Base-by-base conservation (phyloP, 2,113 vertebrate species). In the Sylvilagus bachmani region DNA sequence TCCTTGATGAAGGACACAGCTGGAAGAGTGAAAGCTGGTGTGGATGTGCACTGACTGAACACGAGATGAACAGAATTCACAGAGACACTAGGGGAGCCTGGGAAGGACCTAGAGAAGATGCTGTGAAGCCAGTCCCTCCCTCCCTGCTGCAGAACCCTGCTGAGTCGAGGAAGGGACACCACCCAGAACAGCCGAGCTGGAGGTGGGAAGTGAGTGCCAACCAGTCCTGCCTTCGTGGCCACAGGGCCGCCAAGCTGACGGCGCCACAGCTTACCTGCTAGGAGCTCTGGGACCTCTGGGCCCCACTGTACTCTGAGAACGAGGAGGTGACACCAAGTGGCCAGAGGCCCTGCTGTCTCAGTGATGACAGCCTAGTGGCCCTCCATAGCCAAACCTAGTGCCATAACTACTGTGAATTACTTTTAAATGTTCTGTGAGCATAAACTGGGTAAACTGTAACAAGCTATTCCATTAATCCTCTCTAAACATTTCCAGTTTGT, bases 381-480 rank as follows among this genome's bases (percentile, higher is more conserved):
- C 77, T 49, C 25, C 75, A 36, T 75, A 12, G 21, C 55, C 29
- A 66, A n/a, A 81, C 36, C 44, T 58, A 38, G 27, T 33, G 4
- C 53, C 74, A 51, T 27, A 62, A 51, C 25, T 7, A n/a, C 13
- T 64, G 58, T 82, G 44, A 79, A 71, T 69, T 90, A 62, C 6
- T 87, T 95, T 92, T 44, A 90, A 75, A 73, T 74, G 44, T 91
- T 85, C 93, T 94, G 13, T n/a, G 5, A 36, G 13, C 55, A 67
- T 12, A 74, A 93, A 55, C 33, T 66, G 6, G 64, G 9, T 44
- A 74, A 85, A 82, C 70, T 89, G 33, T 29, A 73, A 74, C 11
- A 53, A 38, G 16, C 24, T 29, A 44, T 0, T 82, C 21, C 38
- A 62, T 86, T 66, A 82, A n/a, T 93, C n/a, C 29, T 88, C 88